Conservation (phyloP, 2,888 invertebrate species). For the Torymus aiolomorphi region DNA sequence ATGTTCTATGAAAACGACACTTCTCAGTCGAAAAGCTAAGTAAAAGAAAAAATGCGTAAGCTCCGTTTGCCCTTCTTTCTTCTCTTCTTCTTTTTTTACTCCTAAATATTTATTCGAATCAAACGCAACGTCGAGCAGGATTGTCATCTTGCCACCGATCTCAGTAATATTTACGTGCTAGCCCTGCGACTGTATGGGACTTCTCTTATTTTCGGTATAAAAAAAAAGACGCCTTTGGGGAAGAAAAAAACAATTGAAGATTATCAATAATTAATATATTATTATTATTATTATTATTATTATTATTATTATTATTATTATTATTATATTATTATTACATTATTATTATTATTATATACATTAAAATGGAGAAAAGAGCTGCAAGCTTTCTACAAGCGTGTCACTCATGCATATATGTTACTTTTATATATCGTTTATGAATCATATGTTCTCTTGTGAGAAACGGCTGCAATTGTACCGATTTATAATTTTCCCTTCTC, state of each 20-base stretch:
- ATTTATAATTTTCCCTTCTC: conserved; percentile 60
- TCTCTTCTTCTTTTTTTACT: conserved; percentile 1
- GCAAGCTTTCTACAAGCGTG: conserved; percentile 55
- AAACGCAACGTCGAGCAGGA: conserved; percentile 65
- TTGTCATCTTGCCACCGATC: conserved; percentile 68
- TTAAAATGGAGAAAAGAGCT: conserved; percentile 28
- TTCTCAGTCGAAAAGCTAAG: conserved; percentile 18
- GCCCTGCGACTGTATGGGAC: conserved; percentile 64
- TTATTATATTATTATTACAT: conserved; percentile 47
- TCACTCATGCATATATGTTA: conserved; percentile 64
- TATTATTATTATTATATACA: conserved; percentile 46
- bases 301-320: conserved; percentile 48
- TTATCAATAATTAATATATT: conserved; percentile 49
- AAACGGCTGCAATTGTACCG: conserved; percentile 44
- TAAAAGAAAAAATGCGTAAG: conserved; percentile 2
- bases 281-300: conserved; percentile 47
- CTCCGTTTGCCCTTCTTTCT: neutral
- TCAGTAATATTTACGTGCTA: conserved; percentile 67
- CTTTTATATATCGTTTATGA: conserved; percentile 58
- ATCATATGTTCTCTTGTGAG: conserved; percentile 62
- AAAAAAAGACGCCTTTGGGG: conserved; percentile 36
- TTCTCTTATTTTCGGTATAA: conserved; percentile 35
- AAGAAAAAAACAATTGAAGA: conserved; percentile 42
- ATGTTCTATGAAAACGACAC: conserved; percentile 6
- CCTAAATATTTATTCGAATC: conserved; percentile 50